Evolutionary conservation across 2,797 vertebrate genomes (phyloP), one percentile per base, ranked within the genome.

Genomic region (Neosalanx taihuensis): DNA sequence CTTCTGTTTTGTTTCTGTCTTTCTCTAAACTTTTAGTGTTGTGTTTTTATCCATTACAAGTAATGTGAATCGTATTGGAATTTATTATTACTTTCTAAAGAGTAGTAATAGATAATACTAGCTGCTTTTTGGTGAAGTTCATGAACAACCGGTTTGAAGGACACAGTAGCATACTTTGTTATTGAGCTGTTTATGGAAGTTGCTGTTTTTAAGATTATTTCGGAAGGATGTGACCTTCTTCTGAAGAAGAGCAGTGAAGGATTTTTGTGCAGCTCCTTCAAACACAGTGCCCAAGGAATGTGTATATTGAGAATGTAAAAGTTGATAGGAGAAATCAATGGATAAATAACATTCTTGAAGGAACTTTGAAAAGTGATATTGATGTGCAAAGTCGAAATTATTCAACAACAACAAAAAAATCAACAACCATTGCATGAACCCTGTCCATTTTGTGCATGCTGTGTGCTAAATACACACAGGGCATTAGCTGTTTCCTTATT

Each of bases 141-240:
- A 59, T 26, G 5, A 20, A 30, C 5, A 33, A 67, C 1, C 23
- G 59, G 64, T 37, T 64, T 78, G 62, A 80, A 71, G 60, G 56
- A 79, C 71, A 69, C 62, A n/a, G 51, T 41, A 72, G 57, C 72
- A 59, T 69, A 69, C 72, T 6, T 63, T 70, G 72, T 74, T 77
- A 72, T 73, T 81, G 10, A 64, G 63, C 20, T 81, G 84, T 87
- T 89, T 85, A 87, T 86, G 85, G 71, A 77, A 64, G 41, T 75
- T 80, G 64, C 74, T 83, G 72, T 58, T 75, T 69, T 75, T 61
- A 72, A 37, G 71, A 68, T 70, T 4, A 46, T 59, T 33, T 69
- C 35, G 64, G 56, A 41, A 66, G 46, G 29, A 46, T 64, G 35
- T 17, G 69, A 41, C 49, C 37, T 6, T 23, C 63, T 56, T 72